A percentile compares a stretch with the other conserved stretches of the same genome.
Conservation (phyloP, 2,888 invertebrate species). For the Lepidocyrtinus sp. region DNA sequence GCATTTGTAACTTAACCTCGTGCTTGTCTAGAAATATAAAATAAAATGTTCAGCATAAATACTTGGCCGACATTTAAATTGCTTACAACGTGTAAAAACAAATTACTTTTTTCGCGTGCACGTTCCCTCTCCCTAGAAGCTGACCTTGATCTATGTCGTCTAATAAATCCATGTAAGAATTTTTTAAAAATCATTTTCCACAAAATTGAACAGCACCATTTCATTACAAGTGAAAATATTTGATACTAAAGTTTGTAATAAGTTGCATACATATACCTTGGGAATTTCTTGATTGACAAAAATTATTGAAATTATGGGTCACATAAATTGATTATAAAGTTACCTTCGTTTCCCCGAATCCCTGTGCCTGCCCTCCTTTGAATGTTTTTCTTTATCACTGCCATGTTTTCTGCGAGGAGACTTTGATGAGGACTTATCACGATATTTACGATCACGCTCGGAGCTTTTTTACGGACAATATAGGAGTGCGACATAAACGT, state of each 20-base stretch:
- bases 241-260: slow-evolving; percentile 72
- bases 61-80: too few species aligned
- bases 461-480: slow-evolving; percentile 35
- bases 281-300: too few species aligned
- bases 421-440: slow-evolving; percentile 46
- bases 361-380: slow-evolving; percentile 65
- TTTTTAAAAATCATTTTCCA: slow-evolving; percentile 70
- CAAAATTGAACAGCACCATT: slow-evolving; percentile 17
- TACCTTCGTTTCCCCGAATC: too few species aligned
- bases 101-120: slow-evolving; percentile 70
- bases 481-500: slow-evolving; percentile 37
- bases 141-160: slow-evolving; percentile 64
- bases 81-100: too few species aligned
- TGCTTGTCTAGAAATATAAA: slow-evolving; percentile 36
- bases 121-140: slow-evolving; percentile 71
- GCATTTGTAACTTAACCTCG: slow-evolving; percentile 53
- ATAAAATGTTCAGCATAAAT: slow-evolving; percentile 10
- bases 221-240: too few species aligned
- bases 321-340: too few species aligned
- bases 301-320: too few species aligned
- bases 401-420: slow-evolving; percentile 49
- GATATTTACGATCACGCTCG: slow-evolving; percentile 41
- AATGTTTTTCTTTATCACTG: slow-evolving; percentile 67
- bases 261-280: too few species aligned
- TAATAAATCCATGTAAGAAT: slow-evolving; percentile 67